These are phyloP conservation scores for Salminus brasiliensis DNA, from an alignment of 2,113 vertebrate species.

Conservation along the genomic window DNA sequence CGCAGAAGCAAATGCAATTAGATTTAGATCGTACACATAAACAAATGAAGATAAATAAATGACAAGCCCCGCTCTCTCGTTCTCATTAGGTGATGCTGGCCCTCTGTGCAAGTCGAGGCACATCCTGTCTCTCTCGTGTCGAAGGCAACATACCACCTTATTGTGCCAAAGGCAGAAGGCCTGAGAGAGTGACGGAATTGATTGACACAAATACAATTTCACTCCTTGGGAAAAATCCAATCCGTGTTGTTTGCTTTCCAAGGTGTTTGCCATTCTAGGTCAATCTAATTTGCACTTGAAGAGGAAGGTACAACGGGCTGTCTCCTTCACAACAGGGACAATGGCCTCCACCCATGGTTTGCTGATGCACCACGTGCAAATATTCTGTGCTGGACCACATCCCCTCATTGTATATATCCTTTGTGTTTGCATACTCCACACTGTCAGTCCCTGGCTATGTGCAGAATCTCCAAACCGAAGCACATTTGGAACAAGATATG, in stretches of 20 bases:
- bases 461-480: slow-evolving; percentile 3
- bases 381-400: background rate
- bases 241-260: slow-evolving; percentile 12
- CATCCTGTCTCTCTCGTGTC: background rate
- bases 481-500: slow-evolving; percentile 25
- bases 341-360: background rate
- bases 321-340: slow-evolving; percentile 14
- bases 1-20: slow-evolving; percentile 43
- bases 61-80: slow-evolving; percentile 37
- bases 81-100: slow-evolving; percentile 36
- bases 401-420: background rate
- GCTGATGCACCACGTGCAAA: background rate
- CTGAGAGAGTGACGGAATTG: slow-evolving; percentile 19
- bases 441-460: background rate
- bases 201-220: slow-evolving; percentile 39
- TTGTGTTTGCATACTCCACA: slow-evolving; percentile 39
- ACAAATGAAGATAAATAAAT: slow-evolving; percentile 54
- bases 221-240: slow-evolving; percentile 32
- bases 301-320: slow-evolving; percentile 18
- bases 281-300: slow-evolving; percentile 39
- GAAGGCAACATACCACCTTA: background rate
- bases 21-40: slow-evolving; percentile 50
- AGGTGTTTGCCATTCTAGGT: slow-evolving; percentile 33
- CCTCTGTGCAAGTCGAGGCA: slow-evolving; percentile 18
- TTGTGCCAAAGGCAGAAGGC: background rate